Conservation (phyloP, 1,140 invertebrate species). For the Tetraneura akinire region DNA sequence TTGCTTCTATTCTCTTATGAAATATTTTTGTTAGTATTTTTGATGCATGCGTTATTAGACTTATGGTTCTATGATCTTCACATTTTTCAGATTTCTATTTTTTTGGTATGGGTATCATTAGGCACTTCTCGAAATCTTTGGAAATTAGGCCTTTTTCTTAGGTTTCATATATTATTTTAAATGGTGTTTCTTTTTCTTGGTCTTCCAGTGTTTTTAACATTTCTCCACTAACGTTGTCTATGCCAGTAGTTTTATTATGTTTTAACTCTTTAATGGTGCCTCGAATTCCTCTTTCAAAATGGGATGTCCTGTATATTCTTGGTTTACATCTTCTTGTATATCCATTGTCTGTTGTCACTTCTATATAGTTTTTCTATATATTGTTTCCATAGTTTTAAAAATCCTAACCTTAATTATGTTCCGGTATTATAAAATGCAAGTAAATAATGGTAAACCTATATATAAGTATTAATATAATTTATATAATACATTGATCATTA, state of each 20-base stretch:
- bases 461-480: no score
- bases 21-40: no score
- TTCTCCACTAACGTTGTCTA: constrained; percentile 6
- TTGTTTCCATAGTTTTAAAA: constrained; percentile 58
- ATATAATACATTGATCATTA: no score
- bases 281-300: neutral
- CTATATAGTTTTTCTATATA: constrained; percentile 1
- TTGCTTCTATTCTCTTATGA: no score
- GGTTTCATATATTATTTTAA: neutral
- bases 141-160: neutral
- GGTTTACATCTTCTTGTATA: neutral
- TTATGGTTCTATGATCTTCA: neutral
- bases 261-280: neutral
- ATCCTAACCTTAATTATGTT: no score
- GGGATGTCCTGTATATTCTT: neutral
- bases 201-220: constrained; percentile 13
- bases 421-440: no score
- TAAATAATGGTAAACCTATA: no score
- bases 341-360: neutral
- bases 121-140: neutral
- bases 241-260: neutral
- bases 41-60: neutral
- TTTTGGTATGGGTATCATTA: constrained; percentile 4
- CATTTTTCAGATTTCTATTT: constrained; percentile 4
- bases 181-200: neutral